Base-by-base conservation (phyloP, 2,113 vertebrate genomes). In the Gorsachius goisagi region DNA sequence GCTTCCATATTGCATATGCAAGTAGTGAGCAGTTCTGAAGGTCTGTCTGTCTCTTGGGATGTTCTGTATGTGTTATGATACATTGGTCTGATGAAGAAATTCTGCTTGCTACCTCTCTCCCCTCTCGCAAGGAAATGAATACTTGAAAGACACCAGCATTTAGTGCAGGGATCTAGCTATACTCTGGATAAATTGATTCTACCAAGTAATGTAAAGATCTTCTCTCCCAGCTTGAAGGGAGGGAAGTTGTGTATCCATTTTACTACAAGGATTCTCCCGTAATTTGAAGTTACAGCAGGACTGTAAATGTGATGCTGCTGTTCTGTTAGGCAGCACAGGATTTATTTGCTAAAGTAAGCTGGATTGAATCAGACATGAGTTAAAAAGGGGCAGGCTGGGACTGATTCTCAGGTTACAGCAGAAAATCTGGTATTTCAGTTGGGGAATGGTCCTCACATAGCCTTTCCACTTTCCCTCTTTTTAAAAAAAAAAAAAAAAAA, bases 91-190 rank as follows among this genome's bases (percentile, higher is more conserved):
- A 39, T 44, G 15, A 60, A 41, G 10, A 49, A 58, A 28, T 73
- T 66, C 28, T 78, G 21, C 30, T 20, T 59, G n/a, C 21, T 52
- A 10, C 30, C 16, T 33, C 11, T 76, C 16, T 71, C 19, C 5
- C 17, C 4, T 30, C 26, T 85, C 19, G 23, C 0, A 0, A 11
- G 28, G 73, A 69, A 9, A 6, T 7, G 2, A 59, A 14, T 1
- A 0, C 13, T 49, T 67, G 44, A 68, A 60, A 64, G 59, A 30
- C 5, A 35, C 8, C 15, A 18, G 0, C 55, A 6, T 73, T 53
- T 33, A 62, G 9, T 55, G 22, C 35, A 32, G 28, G 20, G 9
- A n/a, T 64, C 55, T 73, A 21, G 33, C 45, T 60, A 4, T 66
- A 9, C 12, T n/a, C 32, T 44, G 17, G 15, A 28, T 67, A 63